phyloP scores from a whole-genome alignment of 2,797 vertebrate genomes.

The Tadarida brasiliensis region DNA sequence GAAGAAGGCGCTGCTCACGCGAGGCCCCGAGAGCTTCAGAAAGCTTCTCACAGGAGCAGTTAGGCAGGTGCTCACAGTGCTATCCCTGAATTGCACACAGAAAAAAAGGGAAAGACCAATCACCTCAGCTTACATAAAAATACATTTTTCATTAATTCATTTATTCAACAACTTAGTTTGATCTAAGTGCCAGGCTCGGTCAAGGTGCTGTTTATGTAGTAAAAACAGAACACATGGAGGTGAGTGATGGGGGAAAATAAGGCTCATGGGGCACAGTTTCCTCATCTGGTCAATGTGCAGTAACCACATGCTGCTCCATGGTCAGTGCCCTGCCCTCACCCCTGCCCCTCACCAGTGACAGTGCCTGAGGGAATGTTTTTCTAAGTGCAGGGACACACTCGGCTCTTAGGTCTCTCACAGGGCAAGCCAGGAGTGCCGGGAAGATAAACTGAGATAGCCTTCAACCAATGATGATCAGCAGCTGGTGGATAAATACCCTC shows the following conservation, averaged over 20 bases:
- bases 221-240: background rate
- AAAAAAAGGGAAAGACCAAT: background rate
- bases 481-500: background rate
- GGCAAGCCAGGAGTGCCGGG: background rate
- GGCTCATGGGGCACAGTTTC: background rate
- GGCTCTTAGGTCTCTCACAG: background rate
- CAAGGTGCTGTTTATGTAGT: background rate
- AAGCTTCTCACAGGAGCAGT: accelerated
- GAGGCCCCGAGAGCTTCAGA: background rate
- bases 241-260: background rate
- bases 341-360: accelerated
- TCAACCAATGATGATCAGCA: background rate
- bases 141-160: background rate
- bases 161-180: background rate
- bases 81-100: too few relatives aligned
- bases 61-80: background rate
- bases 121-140: background rate
- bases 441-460: background rate
- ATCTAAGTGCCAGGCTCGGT: background rate
- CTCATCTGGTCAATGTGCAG: too few relatives aligned
- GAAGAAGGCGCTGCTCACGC: background rate
- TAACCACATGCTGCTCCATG: accelerated
- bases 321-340: accelerated
- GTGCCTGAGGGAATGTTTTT: background rate
- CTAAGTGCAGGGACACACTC: background rate